Conservation (phyloP, 1,140 invertebrate genomes). For the Medauroidea extradentata region DNA sequence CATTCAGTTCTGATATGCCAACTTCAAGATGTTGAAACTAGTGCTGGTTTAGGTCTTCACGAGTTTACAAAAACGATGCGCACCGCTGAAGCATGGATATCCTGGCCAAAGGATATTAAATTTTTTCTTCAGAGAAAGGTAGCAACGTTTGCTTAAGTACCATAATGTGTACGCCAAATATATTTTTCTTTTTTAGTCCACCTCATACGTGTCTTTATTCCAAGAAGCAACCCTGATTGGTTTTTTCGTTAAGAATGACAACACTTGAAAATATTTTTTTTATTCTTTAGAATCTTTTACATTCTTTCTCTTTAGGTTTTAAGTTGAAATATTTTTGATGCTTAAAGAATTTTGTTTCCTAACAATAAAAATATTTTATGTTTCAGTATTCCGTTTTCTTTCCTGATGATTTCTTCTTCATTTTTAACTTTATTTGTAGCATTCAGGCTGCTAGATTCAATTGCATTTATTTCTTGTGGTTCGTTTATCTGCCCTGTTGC, state of each 20-base stretch:
- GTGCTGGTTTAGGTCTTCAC: neutral
- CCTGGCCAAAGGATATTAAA: conserved; percentile 4
- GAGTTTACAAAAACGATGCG: neutral
- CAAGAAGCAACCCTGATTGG: neutral
- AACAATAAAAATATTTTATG: too few species aligned
- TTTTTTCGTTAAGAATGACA: conserved; percentile 1
- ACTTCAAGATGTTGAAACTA: conserved; percentile 8
- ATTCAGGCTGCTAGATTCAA: too few species aligned
- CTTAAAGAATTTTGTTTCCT: too few species aligned
- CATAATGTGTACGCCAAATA: conserved; percentile 8
- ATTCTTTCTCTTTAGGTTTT: too few species aligned
- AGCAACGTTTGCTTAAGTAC: conserved; percentile 13
- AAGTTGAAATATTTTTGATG: too few species aligned
- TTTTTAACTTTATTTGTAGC: too few species aligned
- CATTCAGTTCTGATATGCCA: neutral
- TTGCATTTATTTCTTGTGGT: too few species aligned
- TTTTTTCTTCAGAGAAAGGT: conserved; percentile 3
- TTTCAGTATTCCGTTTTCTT: too few species aligned
- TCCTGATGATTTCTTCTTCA: too few species aligned
- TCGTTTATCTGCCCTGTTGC: too few species aligned
- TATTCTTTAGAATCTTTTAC: too few species aligned
- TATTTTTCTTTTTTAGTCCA: conserved; percentile 8
- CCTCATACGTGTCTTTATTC: neutral
- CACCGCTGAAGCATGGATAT: conserved; percentile 1
- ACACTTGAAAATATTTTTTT: too few species aligned